Percentiles rank a stretch among this genome's conserved stretches.
Evolutionary conservation across 2,888 invertebrate species (phyloP).

Genomic region (Eupithecia subfuscata): DNA sequence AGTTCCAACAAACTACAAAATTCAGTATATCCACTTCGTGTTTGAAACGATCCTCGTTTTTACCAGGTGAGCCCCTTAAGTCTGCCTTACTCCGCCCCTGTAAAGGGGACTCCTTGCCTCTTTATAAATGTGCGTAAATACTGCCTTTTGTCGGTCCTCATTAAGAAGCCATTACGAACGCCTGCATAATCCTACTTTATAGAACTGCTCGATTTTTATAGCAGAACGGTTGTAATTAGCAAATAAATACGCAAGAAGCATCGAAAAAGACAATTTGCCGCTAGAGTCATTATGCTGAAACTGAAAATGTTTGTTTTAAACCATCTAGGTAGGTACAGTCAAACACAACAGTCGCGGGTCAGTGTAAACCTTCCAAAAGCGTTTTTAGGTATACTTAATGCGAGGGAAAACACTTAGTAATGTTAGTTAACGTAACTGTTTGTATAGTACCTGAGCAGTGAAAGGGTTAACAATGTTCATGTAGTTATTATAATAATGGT

Average conservation of each 20-base stretch:
- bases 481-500: too few species aligned
- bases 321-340: background rate
- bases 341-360: background rate
- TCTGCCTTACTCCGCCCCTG: constrained; percentile 12
- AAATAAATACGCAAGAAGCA: constrained; percentile 26
- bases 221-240: constrained; percentile 25
- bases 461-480: too few species aligned
- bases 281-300: constrained; percentile 4
- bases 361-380: background rate
- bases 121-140: constrained; percentile 72
- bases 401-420: background rate
- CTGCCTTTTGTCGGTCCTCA: constrained; percentile 68
- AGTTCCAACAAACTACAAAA: background rate
- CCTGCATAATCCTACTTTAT: constrained; percentile 38
- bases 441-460: too few species aligned
- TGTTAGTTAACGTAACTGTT: too few species aligned
- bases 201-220: constrained; percentile 25
- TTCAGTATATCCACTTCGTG: background rate
- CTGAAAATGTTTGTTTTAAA: constrained; percentile 3
- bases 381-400: background rate
- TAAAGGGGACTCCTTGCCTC: constrained; percentile 48
- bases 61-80: background rate
- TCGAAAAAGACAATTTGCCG: constrained; percentile 16
- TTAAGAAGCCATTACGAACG: constrained; percentile 70
- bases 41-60: background rate